A percentile compares a stretch with the other conserved stretches of the same genome.
phyloP scores from a whole-genome alignment of 2,888 invertebrate species.

The Girardia tigrina region DNA sequence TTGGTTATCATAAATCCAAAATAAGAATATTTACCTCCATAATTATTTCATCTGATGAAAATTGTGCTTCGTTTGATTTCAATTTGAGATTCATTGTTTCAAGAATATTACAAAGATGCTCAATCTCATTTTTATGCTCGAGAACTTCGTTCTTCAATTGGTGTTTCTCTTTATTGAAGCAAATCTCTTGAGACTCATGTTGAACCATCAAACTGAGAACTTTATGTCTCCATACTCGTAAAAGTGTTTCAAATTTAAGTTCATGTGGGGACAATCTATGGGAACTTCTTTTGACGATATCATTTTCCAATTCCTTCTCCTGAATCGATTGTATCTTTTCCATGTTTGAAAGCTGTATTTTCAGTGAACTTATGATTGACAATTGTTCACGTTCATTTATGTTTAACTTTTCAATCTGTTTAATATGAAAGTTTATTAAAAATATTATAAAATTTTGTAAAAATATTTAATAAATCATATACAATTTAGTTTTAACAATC shows the following conservation, averaged over 20 bases:
- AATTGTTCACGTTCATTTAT: background rate
- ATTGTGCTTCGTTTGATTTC: no score
- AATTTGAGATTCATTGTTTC: no score
- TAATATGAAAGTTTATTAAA: background rate
- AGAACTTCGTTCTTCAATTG: no score
- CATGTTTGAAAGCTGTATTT: slow-evolving; percentile 19
- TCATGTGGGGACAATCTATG: background rate
- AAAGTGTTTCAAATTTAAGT: background rate
- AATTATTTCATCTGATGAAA: no score
- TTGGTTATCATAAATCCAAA: no score
- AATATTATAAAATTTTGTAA: no score
- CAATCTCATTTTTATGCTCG: no score
- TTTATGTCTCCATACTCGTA: background rate
- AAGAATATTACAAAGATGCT: no score
- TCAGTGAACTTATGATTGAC: slow-evolving; percentile 6
- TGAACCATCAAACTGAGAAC: background rate
- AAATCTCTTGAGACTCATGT: background rate
- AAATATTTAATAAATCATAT: no score
- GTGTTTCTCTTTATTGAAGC: background rate
- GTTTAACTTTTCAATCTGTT: background rate
- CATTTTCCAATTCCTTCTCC: background rate
- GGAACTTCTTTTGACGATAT: background rate
- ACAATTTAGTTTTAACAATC: no score
- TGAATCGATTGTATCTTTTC: background rate
- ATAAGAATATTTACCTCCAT: no score